Evolutionary conservation across 2,888 invertebrate genomes (phyloP).

Genomic region (Chymomyza caudatula): DNA sequence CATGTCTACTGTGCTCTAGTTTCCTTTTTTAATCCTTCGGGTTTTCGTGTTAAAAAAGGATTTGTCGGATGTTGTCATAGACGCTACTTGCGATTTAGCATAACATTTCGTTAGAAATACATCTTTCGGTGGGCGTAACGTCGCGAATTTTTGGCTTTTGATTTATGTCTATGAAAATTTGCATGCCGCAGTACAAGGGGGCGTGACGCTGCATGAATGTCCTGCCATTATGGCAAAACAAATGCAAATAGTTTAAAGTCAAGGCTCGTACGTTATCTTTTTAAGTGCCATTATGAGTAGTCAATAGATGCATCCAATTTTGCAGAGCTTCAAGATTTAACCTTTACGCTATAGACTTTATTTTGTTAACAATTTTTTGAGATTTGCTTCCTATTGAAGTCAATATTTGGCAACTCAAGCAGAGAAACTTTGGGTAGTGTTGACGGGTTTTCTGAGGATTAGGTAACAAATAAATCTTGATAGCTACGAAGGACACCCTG

Average conservation of each 20-base stretch:
- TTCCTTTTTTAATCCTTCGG: slow-evolving; percentile 73
- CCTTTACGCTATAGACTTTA: no score
- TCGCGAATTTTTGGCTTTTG: background rate
- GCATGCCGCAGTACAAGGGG: background rate
- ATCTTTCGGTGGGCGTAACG: background rate
- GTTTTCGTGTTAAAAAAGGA: slow-evolving; percentile 69
- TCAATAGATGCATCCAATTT: no score
- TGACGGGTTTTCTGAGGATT: no score
- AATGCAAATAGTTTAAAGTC: background rate
- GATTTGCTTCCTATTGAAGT: no score
- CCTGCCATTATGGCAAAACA: background rate
- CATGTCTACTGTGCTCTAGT: slow-evolving; percentile 58
- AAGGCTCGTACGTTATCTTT: background rate
- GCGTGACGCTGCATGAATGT: background rate
- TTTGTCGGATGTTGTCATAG: slow-evolving; percentile 39
- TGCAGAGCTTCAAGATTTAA: no score
- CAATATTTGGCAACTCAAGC: no score
- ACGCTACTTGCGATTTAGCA: background rate
- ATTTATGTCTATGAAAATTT: slow-evolving; percentile 1
- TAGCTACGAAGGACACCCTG: no score
- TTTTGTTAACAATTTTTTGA: no score
- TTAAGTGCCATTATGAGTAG: no score
- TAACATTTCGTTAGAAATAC: background rate
- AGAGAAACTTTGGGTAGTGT: no score
- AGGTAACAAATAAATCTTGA: no score